phyloP scores from a whole-genome alignment of 2,113 vertebrate genomes.

The Cairina moschata region DNA sequence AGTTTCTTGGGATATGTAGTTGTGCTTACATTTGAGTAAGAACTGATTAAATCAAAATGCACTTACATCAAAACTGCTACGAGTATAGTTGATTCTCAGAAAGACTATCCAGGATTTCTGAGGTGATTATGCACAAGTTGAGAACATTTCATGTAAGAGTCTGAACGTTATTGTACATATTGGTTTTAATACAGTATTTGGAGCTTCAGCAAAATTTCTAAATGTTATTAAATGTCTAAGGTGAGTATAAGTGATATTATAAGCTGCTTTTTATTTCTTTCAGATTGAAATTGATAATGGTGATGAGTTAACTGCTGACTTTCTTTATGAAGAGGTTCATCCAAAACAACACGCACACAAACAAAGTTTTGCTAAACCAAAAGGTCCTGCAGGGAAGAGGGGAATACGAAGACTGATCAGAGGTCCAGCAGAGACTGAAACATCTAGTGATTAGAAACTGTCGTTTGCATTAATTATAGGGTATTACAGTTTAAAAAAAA shows the following conservation, averaged over 20 bases:
- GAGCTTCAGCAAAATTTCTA: not conserved
- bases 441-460: conserved; percentile 76
- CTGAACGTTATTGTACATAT: not conserved
- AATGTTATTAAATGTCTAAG: not conserved
- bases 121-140: not conserved
- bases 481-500: conserved; percentile 33
- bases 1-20: not conserved
- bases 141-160: not conserved
- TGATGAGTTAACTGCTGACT: conserved; percentile 92
- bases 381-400: conserved; percentile 91
- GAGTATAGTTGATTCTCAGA: not conserved
- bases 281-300: conserved; percentile 97
- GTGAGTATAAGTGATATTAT: not conserved
- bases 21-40: not conserved
- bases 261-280: not conserved
- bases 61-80: not conserved
- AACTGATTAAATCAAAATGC: not conserved
- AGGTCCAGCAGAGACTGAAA: conserved; percentile 85
- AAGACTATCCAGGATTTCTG: not conserved
- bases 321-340: conserved; percentile 96
- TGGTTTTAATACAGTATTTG: not conserved
- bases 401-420: conserved; percentile 91
- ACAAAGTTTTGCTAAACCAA: conserved; percentile 94
- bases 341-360: conserved; percentile 97
- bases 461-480: not conserved